These are phyloP conservation scores for Prunella fulvescens DNA, from an alignment of 2,113 vertebrate genomes.

Conservation along the genomic window DNA sequence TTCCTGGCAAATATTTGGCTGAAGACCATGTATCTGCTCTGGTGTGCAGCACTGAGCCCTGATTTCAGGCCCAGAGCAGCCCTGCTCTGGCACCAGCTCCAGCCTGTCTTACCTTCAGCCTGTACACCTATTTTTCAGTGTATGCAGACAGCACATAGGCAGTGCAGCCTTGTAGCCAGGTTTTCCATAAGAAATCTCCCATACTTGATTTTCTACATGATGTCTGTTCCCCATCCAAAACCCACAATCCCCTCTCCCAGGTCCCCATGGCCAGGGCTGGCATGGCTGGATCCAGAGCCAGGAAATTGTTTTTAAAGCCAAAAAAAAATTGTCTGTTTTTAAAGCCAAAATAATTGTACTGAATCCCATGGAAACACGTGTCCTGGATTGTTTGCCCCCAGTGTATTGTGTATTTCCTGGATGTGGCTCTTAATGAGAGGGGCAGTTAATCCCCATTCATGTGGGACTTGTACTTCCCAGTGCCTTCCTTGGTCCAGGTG, in stretches of 20 bases:
- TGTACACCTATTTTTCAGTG: neutral
- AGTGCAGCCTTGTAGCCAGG: neutral
- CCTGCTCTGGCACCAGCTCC: neutral
- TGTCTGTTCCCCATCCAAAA: neutral
- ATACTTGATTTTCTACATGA: fast-evolving
- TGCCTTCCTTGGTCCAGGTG: fast-evolving
- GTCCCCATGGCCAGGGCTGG: fast-evolving
- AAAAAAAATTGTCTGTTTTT: neutral
- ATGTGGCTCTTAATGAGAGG: neutral
- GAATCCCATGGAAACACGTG: neutral
- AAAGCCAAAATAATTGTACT: neutral
- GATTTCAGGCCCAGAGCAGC: neutral
- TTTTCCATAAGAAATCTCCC: neutral
- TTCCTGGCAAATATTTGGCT: neutral
- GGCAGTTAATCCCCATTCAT: fast-evolving
- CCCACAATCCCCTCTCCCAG: neutral
- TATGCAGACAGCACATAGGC: fast-evolving
- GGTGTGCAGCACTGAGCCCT: neutral
- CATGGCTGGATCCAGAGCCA: neutral
- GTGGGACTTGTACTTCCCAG: neutral
- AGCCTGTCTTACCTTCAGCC: neutral
- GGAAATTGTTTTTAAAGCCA: neutral
- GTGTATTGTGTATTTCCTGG: neutral
- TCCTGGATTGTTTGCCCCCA: neutral
- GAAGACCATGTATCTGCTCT: neutral